Conservation (phyloP, 2,113 vertebrate genomes). For the Mionectes macconnelli region DNA sequence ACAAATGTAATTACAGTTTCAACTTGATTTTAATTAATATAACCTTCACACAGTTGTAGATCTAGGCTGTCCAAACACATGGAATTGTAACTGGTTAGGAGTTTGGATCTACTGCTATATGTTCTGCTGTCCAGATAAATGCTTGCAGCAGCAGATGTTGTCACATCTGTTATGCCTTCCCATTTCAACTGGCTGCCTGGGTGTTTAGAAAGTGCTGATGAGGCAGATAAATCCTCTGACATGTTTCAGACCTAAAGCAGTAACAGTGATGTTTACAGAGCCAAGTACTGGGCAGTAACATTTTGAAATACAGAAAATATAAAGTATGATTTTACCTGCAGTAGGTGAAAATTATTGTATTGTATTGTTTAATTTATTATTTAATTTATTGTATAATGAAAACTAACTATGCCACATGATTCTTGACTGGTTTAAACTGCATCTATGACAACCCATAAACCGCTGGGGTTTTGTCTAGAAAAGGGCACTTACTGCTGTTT, state of each 20-base stretch:
- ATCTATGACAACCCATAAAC: neutral
- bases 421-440: neutral
- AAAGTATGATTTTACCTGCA: neutral
- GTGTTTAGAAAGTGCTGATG: conserved; percentile 48
- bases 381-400: neutral
- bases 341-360: neutral
- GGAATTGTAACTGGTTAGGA: neutral
- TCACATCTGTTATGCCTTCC: conserved; percentile 53
- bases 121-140: conserved; percentile 34
- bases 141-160: conserved; percentile 46
- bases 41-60: neutral
- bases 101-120: neutral
- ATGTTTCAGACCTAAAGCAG: neutral
- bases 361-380: neutral
- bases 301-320: conserved; percentile 30
- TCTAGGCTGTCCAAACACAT: neutral
- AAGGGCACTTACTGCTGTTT: neutral
- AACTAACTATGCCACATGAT: neutral
- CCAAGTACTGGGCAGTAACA: neutral
- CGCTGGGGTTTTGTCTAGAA: neutral
- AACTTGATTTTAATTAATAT: conserved; percentile 41
- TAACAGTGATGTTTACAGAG: conserved; percentile 15
- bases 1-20: neutral
- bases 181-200: conserved; percentile 13
- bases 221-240: conserved; percentile 51